Base-by-base conservation (phyloP, 2,113 vertebrate species). In the Conger conger region DNA sequence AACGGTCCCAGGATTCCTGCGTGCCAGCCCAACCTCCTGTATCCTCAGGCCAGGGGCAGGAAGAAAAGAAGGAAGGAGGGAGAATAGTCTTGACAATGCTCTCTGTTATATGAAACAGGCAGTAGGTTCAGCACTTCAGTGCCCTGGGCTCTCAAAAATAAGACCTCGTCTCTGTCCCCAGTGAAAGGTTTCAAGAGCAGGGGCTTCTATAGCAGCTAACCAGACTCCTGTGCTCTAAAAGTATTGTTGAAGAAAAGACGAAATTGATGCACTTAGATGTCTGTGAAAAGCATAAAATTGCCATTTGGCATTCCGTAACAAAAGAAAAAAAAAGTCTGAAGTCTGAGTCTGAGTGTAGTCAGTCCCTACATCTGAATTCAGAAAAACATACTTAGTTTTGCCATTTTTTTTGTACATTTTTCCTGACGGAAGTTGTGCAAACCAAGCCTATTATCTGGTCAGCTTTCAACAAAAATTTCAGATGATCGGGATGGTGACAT, bases 21-120 rank as follows among this genome's bases (percentile, higher is more conserved):
- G 77, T 80, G 42, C 84, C 85, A 9, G 45, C 42, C n/a, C 45
- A 35, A 40, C 40, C 54, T 86, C 73, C 85, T 80, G 54, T 68
- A 40, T 73, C 57, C 81, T 17, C 18, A 6, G 68, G 68, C 68
- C 27, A 8, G 9, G 33, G 23, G 27, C 53, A 30, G 40, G 50
- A 76, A 33, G 73, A 33, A 23, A 11, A 50, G 53, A 42, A 45
- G 53, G 38, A 84, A 37, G 1, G 9, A 16, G 27, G 68, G 79
- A 80, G 79, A 84, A 18, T 16, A 37, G 50, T 45, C 78, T 38
- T 8, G 79, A 83, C 50, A 86, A 79, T 81, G 82, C 76, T 76
- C 81, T 60, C 18, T 35, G 37, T 68, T 82, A 40, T 35, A 76
- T 54, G 36, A 84, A 82, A 80, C 35, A n/a, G 35, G 30, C 53